Base-by-base conservation (phyloP, 64 coral and sea anemone species). In the Cladopsammia gracilis region DNA sequence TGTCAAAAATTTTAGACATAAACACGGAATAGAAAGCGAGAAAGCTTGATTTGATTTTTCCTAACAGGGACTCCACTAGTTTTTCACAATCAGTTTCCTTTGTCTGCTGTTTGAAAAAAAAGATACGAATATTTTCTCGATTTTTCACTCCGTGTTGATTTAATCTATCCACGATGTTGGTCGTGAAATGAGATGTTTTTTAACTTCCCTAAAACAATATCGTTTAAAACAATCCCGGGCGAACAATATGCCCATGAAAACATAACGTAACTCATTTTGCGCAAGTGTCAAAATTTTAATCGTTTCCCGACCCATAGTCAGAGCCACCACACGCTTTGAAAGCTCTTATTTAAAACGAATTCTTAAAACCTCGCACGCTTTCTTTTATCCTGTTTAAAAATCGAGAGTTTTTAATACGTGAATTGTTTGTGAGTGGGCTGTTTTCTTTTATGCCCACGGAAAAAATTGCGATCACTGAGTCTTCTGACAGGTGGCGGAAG, bases 131-230 rank as follows among this genome's bases (percentile, higher is more conserved):
- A 34, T 34, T 45, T 25, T 62, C n/a, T 26, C 13, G 42, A 47
- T 46, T 64, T 64, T 4, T 44, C 78, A 2, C 16, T 16, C 34
- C 26, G 43, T 20, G 44, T 22, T 20, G 26, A 47, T 20, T 82
- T 64, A 18, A 47, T 62, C 19, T 48, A 7, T 47, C 19, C 10
- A 25, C 42, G 58, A 82, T 65, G 44, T 82, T 45, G 79, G 26
- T 8, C 59, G 58, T 47, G 14, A 48, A 82, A n/a, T 18, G 16
- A 64, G 25, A 60, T 82, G 15, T 62, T 82, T 19, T 64, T 64
- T n/a, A 73, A 73, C 62, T 82, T 82, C 60, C 12, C 79, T 62
- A 16, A 82, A 82, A 64, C 79, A 82, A 82, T 82, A 82, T 82
- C 79, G 79, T 82, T 56, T 82, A 82, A 62, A 82, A 64, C 79